Base-by-base conservation (phyloP, 2,797 vertebrate species). In the Gobio occitaniae region DNA sequence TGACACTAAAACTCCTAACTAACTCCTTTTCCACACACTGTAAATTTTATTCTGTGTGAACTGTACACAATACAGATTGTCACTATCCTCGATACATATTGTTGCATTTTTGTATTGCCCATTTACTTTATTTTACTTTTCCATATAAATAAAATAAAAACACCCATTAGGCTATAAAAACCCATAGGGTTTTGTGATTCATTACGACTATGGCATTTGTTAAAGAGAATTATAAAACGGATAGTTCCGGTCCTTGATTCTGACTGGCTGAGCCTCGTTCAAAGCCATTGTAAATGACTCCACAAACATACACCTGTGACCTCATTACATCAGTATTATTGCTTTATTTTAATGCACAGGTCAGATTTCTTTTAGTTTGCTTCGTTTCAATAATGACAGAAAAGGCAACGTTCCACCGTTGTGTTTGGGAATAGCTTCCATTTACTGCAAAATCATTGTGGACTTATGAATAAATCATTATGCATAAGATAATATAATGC, bases 381-480 rank as follows among this genome's bases (percentile, higher is more conserved):
- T 65, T 41, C 69, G n/a, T 15, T 84, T 17, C 65, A 44, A 70
- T 70, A 84, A 84, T 56, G 16, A 61, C 6, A 56, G 44, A 84
- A 78, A 79, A 71, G 16, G 56, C 25, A 41, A 61, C 17, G 12
- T 38, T 48, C 11, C 48, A 48, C 65, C 56, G 29, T 72, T 50
- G 74, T 70, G 66, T 79, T 84, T 71, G 32, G 68, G 44, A 84
- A 78, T 41, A 61, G 84, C 47, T 41, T 65, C 54, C 56, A 54
- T 85, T 85, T 80, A 85, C 68, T 79, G 84, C 84, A 41, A 85
- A 85, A 85, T 85, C 84, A 80, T 65, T 85, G 70, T 16, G 56
- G 44, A 16, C 54, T 77, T 52, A 69, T 87, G 86, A 87, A 87
- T 81, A 87, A 87, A 84, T 84, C 78, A 87, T 84, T 44, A 81